Evolutionary conservation across 35 echinoderm and acorn worm species (phyloP), one percentile per base, ranked within the genome.

Genomic region (Stichopus chloronotus): DNA sequence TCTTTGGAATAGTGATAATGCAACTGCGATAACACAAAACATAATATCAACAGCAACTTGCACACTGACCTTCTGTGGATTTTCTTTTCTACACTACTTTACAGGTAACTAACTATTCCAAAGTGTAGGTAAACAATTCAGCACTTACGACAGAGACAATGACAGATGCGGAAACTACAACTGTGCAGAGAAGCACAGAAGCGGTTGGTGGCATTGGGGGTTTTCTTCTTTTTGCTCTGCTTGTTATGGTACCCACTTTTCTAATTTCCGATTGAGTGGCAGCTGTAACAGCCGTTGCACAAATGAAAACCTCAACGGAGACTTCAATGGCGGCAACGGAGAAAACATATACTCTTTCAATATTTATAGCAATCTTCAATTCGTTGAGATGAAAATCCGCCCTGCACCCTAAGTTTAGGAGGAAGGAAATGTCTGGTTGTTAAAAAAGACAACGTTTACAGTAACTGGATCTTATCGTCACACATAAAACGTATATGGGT

Each of bases 301-400:
- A 43, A 9, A 52, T 25, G 78, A 81, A 81, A 81, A 81, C 78
- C 78, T 52, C 3, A 81, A 81, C 25, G 78, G 78, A 12, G 78
- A 8, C 21, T 81, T 43, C 78, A 81, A 81, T 81, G 78, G 78
- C 6, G 78, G 78, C 78, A 81, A 81, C 78, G 78, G 78, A 0
- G 30, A 81, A 53, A 81, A 4, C 4, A 81, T 81, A 6, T 81
- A 8, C 78, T 7, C 25, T 81, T 52, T 8, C 52, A 13, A 52
- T 9, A 81, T 12, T 81, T 81, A 81, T 30, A 43, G 78, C 78
- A 52, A 81, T 17, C 23, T 81, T 30, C 30, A 53, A 53, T 81
- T 4, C 52, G 78, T 81, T 81, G 78, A 81, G 78, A 81, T 81
- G 78, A 81, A 81, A 81, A 81, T 81, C 52, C 30, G 78, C 4